Percentiles rank a stretch among this genome's conserved stretches.
Conservation (phyloP, 2,113 vertebrate genomes). For the Sinocyclocheilus rhinocerous region DNA sequence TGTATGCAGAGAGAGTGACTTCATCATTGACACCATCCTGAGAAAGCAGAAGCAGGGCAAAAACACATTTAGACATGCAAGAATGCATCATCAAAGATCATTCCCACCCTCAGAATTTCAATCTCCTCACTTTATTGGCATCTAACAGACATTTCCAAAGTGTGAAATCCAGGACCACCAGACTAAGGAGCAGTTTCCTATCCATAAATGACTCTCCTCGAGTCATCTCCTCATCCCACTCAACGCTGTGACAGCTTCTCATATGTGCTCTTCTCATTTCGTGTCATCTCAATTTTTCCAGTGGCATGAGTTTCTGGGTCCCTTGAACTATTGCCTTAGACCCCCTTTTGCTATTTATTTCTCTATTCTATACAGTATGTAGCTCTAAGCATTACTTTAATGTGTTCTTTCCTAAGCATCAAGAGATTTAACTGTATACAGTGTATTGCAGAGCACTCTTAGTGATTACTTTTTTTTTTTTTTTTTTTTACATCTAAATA, state of each 20-base stretch:
- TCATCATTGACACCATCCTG: constrained; percentile 87
- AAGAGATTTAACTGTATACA: too few species aligned
- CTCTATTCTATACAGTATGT: too few species aligned
- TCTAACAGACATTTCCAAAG: constrained; percentile 1
- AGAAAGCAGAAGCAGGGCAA: not conserved
- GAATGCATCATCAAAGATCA: not conserved
- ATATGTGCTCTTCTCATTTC: not conserved
- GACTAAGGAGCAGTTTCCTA: not conserved
- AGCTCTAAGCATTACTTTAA: too few species aligned
- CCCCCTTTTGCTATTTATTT: too few species aligned
- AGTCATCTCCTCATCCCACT: not conserved
- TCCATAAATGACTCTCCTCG: not conserved
- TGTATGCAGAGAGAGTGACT: constrained; percentile 80
- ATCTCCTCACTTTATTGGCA: not conserved
- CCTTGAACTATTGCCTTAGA: too few species aligned
- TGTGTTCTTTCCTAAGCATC: too few species aligned
- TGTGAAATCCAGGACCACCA: constrained; percentile 4
- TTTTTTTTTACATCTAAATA: too few species aligned
- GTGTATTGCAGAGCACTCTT: too few species aligned
- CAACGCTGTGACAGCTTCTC: not conserved
- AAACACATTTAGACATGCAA: not conserved
- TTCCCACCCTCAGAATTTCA: not conserved
- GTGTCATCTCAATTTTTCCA: too few species aligned
- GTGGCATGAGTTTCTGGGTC: too few species aligned
- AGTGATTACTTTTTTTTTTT: too few species aligned